These are phyloP conservation scores for Tapera naevia DNA, from an alignment of 2,797 vertebrate genomes.

Conservation along the genomic window DNA sequence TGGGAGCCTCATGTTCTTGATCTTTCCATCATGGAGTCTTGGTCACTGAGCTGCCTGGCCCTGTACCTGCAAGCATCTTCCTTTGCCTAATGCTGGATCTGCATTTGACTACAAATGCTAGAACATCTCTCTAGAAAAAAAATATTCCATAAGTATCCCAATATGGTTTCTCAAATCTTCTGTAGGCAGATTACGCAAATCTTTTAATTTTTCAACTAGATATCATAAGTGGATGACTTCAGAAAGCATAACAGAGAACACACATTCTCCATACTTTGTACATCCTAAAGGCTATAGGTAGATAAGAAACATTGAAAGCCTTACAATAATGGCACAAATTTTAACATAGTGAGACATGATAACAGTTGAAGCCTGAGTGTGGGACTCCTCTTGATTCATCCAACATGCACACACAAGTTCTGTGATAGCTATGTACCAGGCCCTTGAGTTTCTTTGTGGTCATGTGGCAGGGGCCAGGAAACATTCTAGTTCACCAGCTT, in stretches of 20 bases:
- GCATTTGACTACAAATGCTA: background rate
- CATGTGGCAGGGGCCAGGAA: background rate
- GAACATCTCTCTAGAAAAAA: background rate
- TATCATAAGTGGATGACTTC: background rate
- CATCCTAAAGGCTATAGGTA: background rate
- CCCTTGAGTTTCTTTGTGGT: background rate
- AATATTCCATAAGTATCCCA: background rate
- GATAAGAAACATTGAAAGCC: background rate
- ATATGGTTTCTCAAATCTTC: background rate
- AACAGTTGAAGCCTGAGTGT: background rate
- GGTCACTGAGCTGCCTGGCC: background rate
- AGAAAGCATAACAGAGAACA: background rate
- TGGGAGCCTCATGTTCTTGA: background rate
- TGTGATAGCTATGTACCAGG: background rate
- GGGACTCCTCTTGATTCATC: background rate
- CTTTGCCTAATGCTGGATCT: background rate
- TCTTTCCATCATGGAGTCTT: background rate
- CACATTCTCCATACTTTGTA: background rate
- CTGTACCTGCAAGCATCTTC: background rate
- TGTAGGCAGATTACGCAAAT: background rate
- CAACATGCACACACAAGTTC: accelerated
- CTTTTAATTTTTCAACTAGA: background rate
- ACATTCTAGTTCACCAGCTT: background rate
- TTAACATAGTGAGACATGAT: background rate
- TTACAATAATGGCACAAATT: background rate